Evolutionary conservation across 2,113 vertebrate species (phyloP).

Genomic region (Sander lucioperca): DNA sequence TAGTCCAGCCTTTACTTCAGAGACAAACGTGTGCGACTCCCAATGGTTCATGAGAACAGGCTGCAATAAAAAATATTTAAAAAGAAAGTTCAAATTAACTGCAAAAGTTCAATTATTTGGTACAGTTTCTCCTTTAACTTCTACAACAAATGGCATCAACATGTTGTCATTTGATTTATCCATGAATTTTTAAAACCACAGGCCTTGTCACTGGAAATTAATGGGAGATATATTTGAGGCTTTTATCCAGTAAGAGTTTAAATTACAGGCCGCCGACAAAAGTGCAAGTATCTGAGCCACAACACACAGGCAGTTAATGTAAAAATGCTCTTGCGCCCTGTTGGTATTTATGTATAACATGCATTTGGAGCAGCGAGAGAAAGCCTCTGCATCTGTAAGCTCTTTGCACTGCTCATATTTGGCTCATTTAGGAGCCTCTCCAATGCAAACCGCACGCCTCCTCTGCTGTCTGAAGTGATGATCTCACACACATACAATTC

Average conservation of each 20-base stretch:
- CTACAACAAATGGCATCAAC: not conserved
- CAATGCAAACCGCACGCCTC: slow-evolving; percentile 36
- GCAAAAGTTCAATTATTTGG: not conserved
- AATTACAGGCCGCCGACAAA: not conserved
- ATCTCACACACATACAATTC: slow-evolving; percentile 40
- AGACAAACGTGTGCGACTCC: too few species aligned
- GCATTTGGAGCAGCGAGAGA: slow-evolving; percentile 21
- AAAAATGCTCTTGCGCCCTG: not conserved
- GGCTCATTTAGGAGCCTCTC: slow-evolving; percentile 44
- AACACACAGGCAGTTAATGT: not conserved
- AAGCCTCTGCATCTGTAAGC: slow-evolving; percentile 46
- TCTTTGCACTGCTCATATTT: slow-evolving; percentile 45
- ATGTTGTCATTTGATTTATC: not conserved
- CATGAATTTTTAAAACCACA: not conserved
- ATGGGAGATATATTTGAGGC: not conserved
- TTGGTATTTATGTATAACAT: slow-evolving; percentile 16
- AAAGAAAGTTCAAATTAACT: too few species aligned
- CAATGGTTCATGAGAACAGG: too few species aligned
- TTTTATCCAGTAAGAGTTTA: not conserved
- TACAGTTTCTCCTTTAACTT: not conserved
- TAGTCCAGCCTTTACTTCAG: too few species aligned
- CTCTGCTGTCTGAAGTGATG: slow-evolving; percentile 23
- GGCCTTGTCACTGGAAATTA: not conserved
- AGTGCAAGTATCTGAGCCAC: slow-evolving; percentile 2
- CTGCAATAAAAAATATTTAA: too few species aligned